phyloP scores from a whole-genome alignment of 1,140 invertebrate genomes.

The Marisa cornuarietis region DNA sequence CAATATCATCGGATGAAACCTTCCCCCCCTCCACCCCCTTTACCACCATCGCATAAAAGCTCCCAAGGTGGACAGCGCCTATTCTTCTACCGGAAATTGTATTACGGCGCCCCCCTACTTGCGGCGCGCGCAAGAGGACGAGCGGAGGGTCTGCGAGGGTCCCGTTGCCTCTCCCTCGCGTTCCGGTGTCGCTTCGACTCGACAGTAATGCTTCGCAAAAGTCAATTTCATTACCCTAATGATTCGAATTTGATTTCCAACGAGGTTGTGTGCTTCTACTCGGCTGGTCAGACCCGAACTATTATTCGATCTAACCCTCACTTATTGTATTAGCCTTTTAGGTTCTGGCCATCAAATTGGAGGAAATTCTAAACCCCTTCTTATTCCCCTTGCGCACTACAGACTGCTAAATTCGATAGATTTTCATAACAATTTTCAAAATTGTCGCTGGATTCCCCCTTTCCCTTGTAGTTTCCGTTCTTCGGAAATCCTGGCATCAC shows the following conservation, averaged over 20 bases:
- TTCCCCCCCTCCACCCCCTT: neutral
- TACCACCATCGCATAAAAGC: slow-evolving; percentile 10
- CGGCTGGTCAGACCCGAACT: neutral
- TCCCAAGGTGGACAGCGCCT: slow-evolving; percentile 1
- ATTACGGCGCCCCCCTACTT: slow-evolving; percentile 5
- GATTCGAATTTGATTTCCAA: slow-evolving; percentile 17
- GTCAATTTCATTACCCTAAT: slow-evolving; percentile 22
- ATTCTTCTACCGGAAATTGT: slow-evolving; percentile 24
- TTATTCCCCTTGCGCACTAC: slow-evolving; percentile 1
- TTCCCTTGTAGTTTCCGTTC: neutral
- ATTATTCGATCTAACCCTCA: slow-evolving; percentile 14
- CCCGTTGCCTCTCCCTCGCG: slow-evolving; percentile 2
- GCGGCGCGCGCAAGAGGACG: neutral
- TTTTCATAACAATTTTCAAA: slow-evolving; percentile 22
- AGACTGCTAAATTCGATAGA: slow-evolving; percentile 18
- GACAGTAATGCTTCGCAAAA: slow-evolving; percentile 19
- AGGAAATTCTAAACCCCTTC: slow-evolving; percentile 17
- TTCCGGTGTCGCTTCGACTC: slow-evolving; percentile 1
- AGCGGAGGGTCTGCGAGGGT: neutral
- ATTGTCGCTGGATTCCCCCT: slow-evolving; percentile 9
- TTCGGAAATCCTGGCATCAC: slow-evolving; percentile 2
- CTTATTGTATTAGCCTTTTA: slow-evolving; percentile 15
- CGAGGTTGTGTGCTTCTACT: neutral
- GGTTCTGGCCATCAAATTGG: neutral
- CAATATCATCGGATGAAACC: slow-evolving; percentile 19